phyloP scores from a whole-genome alignment of 2,888 invertebrate genomes.

The Meta bourneti region DNA sequence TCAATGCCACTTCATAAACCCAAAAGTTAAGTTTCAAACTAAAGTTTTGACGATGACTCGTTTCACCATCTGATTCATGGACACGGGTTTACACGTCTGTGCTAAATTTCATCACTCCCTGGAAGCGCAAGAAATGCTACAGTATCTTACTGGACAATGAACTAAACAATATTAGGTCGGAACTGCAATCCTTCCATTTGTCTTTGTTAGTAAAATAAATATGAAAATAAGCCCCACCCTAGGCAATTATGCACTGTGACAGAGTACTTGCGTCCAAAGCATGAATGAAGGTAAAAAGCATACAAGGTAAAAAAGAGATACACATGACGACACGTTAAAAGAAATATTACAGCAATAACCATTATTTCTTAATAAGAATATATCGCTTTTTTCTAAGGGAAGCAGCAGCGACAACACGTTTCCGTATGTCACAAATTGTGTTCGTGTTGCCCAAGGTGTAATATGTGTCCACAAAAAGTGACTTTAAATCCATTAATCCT shows the following conservation, averaged over 20 bases:
- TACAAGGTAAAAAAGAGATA: background rate
- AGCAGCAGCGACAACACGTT: slow-evolving; percentile 13
- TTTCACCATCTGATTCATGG: background rate
- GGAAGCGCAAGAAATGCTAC: background rate
- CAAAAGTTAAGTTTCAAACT: too few relatives aligned
- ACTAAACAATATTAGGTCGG: background rate
- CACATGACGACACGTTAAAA: slow-evolving; percentile 5
- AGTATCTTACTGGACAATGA: background rate
- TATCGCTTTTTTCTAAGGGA: background rate
- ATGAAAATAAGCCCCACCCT: slow-evolving; percentile 7
- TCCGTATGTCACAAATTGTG: background rate
- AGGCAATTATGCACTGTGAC: slow-evolving; percentile 7
- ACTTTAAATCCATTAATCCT: slow-evolving; percentile 57
- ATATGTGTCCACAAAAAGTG: slow-evolving; percentile 31
- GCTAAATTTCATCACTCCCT: too few relatives aligned
- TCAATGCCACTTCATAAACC: too few relatives aligned
- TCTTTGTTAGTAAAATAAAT: slow-evolving; percentile 13
- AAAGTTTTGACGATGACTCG: background rate
- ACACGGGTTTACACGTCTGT: background rate
- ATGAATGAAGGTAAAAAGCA: slow-evolving; percentile 1
- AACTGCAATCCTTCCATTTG: background rate
- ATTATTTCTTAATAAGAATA: slow-evolving; percentile 53
- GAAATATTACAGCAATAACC: slow-evolving; percentile 52
- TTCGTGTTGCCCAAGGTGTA: slow-evolving; percentile 20
- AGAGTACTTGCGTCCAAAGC: background rate